These are phyloP conservation scores for Enteromius trimaculatus DNA, from an alignment of 2,797 vertebrate genomes.

Conservation along the genomic window DNA sequence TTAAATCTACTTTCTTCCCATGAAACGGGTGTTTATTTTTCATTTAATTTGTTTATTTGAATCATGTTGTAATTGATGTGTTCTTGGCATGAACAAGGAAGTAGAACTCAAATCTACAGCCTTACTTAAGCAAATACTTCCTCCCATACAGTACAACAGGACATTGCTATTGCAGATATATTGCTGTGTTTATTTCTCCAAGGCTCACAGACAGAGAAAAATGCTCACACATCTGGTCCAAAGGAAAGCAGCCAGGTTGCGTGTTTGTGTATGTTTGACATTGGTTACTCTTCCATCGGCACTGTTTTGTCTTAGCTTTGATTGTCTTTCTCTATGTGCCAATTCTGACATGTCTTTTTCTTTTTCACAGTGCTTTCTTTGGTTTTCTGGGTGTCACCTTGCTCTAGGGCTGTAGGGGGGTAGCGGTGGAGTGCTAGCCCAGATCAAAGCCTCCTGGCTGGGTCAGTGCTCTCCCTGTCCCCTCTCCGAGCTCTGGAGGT, in stretches of 20 bases:
- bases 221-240: constrained; percentile 31
- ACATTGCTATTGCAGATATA: constrained; percentile 39
- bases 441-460: constrained; percentile 45
- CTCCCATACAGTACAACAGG: constrained; percentile 15
- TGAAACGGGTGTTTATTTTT: constrained; percentile 16
- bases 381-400: constrained; percentile 46
- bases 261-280: constrained; percentile 39
- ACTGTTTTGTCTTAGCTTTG: constrained; percentile 28
- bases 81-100: neutral
- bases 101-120: constrained; percentile 13
- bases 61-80: constrained; percentile 15
- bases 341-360: constrained; percentile 19
- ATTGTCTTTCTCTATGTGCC: constrained; percentile 23
- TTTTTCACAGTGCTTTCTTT: constrained; percentile 34
- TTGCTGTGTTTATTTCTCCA: constrained; percentile 50
- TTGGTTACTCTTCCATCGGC: constrained; percentile 33
- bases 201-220: constrained; percentile 37
- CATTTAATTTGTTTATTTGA: constrained; percentile 12
- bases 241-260: constrained; percentile 34
- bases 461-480: constrained; percentile 46
- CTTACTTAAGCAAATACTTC: constrained; percentile 29
- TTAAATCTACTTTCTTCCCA: constrained; percentile 29
- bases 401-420: constrained; percentile 33
- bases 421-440: constrained; percentile 22
- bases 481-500: constrained; percentile 42